Conservation (phyloP, 1,140 invertebrate genomes). For the Microplitis demolitor region DNA sequence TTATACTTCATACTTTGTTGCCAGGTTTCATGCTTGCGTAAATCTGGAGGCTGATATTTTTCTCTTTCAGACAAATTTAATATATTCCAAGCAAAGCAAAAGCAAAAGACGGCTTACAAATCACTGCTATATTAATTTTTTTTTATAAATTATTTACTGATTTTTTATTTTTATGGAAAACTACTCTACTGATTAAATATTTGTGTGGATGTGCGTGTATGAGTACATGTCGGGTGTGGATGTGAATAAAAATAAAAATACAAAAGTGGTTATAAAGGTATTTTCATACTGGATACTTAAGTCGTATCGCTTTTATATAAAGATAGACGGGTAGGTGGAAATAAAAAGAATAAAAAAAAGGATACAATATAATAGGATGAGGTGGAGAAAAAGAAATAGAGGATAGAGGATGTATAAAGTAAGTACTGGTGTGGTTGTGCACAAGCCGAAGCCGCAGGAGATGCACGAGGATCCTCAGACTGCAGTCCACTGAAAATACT, state of each 20-base stretch:
- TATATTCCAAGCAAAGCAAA: too few species aligned
- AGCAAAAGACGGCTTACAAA: too few species aligned
- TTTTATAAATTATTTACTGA: too few species aligned
- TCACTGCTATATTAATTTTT: too few species aligned
- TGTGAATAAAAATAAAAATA: neutral
- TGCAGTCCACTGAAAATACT: too few species aligned
- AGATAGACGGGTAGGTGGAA: constrained; percentile 25
- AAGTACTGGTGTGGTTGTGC: neutral
- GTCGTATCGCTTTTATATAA: neutral
- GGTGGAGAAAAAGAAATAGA: constrained; percentile 15
- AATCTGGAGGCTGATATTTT: neutral
- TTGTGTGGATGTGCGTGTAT: too few species aligned
- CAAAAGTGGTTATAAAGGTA: neutral
- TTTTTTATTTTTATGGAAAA: too few species aligned
- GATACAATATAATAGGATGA: constrained; percentile 7
- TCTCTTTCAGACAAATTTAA: too few species aligned
- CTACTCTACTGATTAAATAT: too few species aligned
- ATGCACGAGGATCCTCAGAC: neutral
- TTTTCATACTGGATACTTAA: too few species aligned
- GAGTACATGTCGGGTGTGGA: neutral
- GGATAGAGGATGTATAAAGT: constrained; percentile 7
- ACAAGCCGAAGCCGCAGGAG: neutral
- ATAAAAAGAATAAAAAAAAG: neutral
- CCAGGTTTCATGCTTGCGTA: constrained; percentile 14
- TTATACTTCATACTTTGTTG: too few species aligned